These are phyloP conservation scores for Ancistrus triradiatus DNA, from an alignment of 2,113 vertebrate genomes.

Conservation along the genomic window DNA sequence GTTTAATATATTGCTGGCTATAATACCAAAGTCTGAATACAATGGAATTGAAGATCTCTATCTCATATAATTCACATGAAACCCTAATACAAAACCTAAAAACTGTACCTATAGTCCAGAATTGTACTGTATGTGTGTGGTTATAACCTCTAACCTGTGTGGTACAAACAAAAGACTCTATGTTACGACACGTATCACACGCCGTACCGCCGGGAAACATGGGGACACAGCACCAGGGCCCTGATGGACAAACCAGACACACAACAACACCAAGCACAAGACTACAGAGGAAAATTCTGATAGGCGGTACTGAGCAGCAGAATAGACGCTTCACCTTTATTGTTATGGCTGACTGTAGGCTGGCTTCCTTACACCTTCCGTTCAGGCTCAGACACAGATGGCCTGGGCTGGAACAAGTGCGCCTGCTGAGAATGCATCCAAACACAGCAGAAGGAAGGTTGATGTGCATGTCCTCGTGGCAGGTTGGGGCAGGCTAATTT, in stretches of 20 bases:
- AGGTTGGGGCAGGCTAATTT: background rate
- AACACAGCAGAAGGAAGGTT: conserved; percentile 22
- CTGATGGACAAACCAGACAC: conserved; percentile 65
- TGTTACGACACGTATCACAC: conserved; percentile 43
- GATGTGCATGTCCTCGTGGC: background rate
- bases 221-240: conserved; percentile 33
- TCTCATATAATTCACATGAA: too few species aligned
- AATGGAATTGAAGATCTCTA: too few species aligned
- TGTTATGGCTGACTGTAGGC: conserved; percentile 48
- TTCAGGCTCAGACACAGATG: conserved; percentile 42
- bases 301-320: conserved; percentile 29
- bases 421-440: conserved; percentile 39
- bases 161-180: conserved; percentile 19
- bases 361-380: conserved; percentile 49
- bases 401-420: conserved; percentile 40
- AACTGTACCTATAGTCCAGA: too few species aligned
- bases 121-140: conserved; percentile 30
- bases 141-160: too few species aligned
- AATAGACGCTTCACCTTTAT: conserved; percentile 50
- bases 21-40: background rate
- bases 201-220: conserved; percentile 42
- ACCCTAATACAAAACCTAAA: too few species aligned
- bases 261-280: conserved; percentile 27
- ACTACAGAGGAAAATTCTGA: conserved; percentile 35
- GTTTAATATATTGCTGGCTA: background rate